Conservation (phyloP, 2,797 vertebrate species). For the Petrocephalus schoutedeni region DNA sequence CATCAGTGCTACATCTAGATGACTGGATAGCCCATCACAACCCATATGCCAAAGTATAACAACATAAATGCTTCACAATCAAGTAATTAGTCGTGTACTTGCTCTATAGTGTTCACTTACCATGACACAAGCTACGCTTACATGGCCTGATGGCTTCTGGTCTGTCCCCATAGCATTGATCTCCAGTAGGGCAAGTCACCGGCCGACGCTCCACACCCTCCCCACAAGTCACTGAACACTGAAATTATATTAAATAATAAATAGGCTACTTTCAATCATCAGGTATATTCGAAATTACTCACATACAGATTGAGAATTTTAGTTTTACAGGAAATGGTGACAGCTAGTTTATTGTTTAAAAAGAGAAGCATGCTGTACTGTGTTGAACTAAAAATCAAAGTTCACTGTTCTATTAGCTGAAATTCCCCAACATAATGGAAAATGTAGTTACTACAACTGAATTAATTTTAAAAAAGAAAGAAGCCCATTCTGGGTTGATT, state of each 20-base stretch:
- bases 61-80: slow-evolving; percentile 37
- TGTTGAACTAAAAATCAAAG: background rate
- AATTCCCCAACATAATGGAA: background rate
- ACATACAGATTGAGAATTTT: background rate
- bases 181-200: slow-evolving; percentile 76
- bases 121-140: slow-evolving; percentile 72
- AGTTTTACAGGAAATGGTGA: background rate
- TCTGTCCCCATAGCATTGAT: slow-evolving; percentile 77
- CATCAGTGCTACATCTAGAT: background rate
- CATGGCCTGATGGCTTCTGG: slow-evolving; percentile 70
- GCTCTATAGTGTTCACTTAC: slow-evolving; percentile 53
- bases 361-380: background rate
- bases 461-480: background rate
- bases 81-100: slow-evolving; percentile 52
- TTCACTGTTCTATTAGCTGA: background rate
- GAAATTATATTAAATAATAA: background rate
- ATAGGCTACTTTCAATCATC: background rate
- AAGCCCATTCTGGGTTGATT: background rate
- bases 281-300: background rate
- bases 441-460: background rate
- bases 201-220: slow-evolving; percentile 78
- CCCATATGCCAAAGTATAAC: background rate
- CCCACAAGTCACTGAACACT: slow-evolving; percentile 92
- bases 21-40: background rate
- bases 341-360: background rate